Conservation (phyloP, 1,140 invertebrate genomes). For the Popillia japonica region DNA sequence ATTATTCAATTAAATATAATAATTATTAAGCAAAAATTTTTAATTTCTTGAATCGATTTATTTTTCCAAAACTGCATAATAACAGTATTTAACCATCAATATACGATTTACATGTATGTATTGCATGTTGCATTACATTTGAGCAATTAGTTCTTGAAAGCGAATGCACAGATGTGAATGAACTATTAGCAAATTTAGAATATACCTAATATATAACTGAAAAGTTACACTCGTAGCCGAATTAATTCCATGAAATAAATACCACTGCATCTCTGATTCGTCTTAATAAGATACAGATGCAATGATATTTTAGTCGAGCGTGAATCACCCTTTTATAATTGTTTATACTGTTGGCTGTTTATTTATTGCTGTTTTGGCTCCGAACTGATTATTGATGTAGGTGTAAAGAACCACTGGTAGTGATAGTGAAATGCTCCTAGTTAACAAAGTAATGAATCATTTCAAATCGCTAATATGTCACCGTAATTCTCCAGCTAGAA, state of each 20-base stretch:
- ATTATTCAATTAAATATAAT: no score
- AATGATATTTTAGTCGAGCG: slow-evolving; percentile 22
- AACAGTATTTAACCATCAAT: no score
- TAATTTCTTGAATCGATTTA: no score
- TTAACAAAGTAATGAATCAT: not conserved
- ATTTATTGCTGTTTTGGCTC: slow-evolving; percentile 25
- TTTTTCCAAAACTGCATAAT: no score
- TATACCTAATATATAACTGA: not conserved
- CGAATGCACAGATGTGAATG: not conserved
- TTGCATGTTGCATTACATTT: no score
- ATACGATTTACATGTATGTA: no score
- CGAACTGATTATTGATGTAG: not conserved
- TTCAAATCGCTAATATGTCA: not conserved
- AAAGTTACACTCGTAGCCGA: not conserved
- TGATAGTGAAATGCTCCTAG: not conserved
- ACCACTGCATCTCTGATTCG: not conserved
- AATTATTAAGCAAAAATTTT: no score
- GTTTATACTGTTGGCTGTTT: slow-evolving; percentile 12
- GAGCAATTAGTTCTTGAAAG: no score
- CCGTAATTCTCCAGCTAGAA: slow-evolving; percentile 2
- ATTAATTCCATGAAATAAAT: not conserved
- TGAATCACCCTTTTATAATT: slow-evolving; percentile 30
- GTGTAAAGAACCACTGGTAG: not conserved
- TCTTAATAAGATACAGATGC: slow-evolving; percentile 19
- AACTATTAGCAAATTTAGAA: not conserved